Evolutionary conservation across 1,140 invertebrate species (phyloP), one percentile per base, ranked within the genome.

Genomic region (Nylanderia fulva): DNA sequence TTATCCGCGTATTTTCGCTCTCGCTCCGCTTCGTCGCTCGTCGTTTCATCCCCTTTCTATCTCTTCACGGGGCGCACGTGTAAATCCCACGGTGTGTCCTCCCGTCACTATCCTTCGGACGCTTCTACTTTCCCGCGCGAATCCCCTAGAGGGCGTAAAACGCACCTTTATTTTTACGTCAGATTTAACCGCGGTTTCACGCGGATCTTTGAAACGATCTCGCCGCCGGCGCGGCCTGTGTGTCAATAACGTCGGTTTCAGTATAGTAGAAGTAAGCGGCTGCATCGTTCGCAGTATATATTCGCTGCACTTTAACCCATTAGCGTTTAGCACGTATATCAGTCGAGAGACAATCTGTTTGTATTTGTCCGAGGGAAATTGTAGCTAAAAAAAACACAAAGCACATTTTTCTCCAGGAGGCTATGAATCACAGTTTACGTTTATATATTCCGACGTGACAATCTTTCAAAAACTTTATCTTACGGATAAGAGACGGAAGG

Each of bases 81-180:
- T 88, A 88, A 88, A 88, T 88, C 87, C 86, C 54, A 36, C 48
- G 63, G 60, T 48, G 56, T 52, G 52, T n/a, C 60, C 21, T 24
- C 33, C 76, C 56, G 60, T n/a, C 39, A n/a, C 21, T 13, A 18
- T 24, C 27, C 42, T 15, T 27, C 66, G 72, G 39, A 42, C 60
- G 86, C n/a, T 64, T 87, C 86, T 54, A 87, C 60, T 87, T 84
- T 58, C 68, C 69, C 29, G 52, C 48, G 48, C 61, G 84, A 75
- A 90, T 85, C 88, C 84, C 84, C 88, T 86, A 60, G 86, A 85
- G 91, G 61, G 79, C 89, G 86, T 91, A 91, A 92, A 91, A 90
- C 84, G 88, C 86, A 88, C 86, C 89, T 93, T 93, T 93, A 93
- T 92, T 93, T 88, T 93, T 90, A 93, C 91, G 89, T 86, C 85